phyloP scores from a whole-genome alignment of 1,140 invertebrate genomes.

The Mamestra configurata region DNA sequence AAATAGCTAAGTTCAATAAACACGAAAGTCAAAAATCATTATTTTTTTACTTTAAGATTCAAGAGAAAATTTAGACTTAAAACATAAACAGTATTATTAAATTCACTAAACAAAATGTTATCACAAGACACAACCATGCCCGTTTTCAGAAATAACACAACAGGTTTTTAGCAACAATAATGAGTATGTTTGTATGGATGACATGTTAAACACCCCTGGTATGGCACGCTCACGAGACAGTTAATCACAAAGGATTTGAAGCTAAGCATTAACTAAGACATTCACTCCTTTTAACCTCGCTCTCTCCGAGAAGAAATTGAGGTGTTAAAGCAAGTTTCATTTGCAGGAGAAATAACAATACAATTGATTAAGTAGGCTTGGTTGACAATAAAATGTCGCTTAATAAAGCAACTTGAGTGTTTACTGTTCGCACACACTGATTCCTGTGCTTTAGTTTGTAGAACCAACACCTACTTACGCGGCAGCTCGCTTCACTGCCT shows the following conservation, averaged over 20 bases:
- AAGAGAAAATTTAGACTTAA: background rate
- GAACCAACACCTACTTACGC: constrained; percentile 13
- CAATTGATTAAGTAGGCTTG: constrained; percentile 1
- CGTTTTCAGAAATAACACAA: constrained; percentile 8
- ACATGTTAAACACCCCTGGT: constrained; percentile 67
- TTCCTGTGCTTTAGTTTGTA: constrained; percentile 53
- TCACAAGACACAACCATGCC: constrained; percentile 31
- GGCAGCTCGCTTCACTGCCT: background rate
- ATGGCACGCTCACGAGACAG: constrained; percentile 82
- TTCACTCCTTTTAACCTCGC: constrained; percentile 60
- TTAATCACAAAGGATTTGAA: constrained; percentile 69
- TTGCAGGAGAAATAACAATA: background rate
- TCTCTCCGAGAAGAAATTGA: constrained; percentile 29
- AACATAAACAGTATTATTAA: background rate
- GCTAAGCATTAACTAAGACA: constrained; percentile 67
- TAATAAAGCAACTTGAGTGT: constrained; percentile 45
- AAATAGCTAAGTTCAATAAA: background rate
- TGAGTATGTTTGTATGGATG: constrained; percentile 51
- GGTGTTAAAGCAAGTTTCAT: constrained; percentile 20
- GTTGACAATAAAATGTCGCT: constrained; percentile 2
- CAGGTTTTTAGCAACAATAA: constrained; percentile 22
- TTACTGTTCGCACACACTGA: constrained; percentile 48
- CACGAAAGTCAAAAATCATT: background rate
- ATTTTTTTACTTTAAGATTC: background rate
- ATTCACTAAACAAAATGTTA: background rate